A percentile compares a stretch with the other conserved stretches of the same genome.
phyloP scores from a whole-genome alignment of 2,113 vertebrate genomes.

The Leptocoma aspasia region DNA sequence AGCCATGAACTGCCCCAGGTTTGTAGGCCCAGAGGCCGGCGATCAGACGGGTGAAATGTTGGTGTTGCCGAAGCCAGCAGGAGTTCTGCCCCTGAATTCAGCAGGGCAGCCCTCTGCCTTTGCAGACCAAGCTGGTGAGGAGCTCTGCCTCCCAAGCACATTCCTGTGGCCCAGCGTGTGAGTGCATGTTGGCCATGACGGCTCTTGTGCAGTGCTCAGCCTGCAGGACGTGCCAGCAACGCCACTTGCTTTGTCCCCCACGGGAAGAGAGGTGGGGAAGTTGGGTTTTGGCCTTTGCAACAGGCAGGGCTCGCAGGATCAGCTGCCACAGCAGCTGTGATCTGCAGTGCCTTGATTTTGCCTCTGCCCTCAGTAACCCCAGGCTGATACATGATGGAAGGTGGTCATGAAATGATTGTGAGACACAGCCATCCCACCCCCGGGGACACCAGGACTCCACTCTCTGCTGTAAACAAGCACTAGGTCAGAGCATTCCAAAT shows the following conservation, averaged over 20 bases:
- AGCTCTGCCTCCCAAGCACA: neutral
- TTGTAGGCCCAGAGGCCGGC: too few species aligned
- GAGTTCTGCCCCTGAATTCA: neutral
- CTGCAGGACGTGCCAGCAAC: neutral
- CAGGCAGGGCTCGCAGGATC: accelerated
- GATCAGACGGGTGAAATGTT: neutral
- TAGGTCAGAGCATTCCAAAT: neutral
- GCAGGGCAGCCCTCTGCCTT: neutral
- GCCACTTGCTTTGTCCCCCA: neutral
- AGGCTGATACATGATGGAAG: neutral
- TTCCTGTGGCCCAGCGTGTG: neutral
- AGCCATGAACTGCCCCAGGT: neutral
- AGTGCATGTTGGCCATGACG: neutral
- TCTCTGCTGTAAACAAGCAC: neutral
- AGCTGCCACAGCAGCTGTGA: neutral
- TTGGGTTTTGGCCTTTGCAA: neutral
- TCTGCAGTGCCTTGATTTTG: accelerated
- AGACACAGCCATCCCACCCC: neutral
- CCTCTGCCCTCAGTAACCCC: neutral
- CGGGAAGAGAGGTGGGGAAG: neutral
- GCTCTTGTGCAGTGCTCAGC: neutral
- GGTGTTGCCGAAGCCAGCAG: neutral
- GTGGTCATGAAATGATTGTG: neutral
- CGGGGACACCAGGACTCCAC: neutral
- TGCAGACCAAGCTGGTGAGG: neutral